Evolutionary conservation across 2,888 invertebrate species (phyloP).

Genomic region (Horisme vitalbata): DNA sequence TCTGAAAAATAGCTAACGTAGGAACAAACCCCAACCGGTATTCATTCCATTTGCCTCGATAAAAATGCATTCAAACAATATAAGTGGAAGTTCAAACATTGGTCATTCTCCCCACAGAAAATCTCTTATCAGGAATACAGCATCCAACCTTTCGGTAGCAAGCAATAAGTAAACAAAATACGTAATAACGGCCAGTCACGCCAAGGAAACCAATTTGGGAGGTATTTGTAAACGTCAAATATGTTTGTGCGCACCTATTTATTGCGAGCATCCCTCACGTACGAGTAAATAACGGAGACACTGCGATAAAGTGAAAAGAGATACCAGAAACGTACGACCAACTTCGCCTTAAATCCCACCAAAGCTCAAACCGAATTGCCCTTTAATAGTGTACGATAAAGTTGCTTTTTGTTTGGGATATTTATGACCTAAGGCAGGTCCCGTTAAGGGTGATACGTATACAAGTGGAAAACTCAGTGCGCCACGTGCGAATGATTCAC

Average conservation of each 20-base stretch:
- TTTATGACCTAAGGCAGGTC: constrained; percentile 48
- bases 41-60: too few relatives aligned
- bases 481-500: constrained; percentile 84
- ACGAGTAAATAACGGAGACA: constrained; percentile 80
- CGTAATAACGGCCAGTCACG: constrained; percentile 76
- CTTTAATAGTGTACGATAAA: constrained; percentile 50
- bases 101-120: constrained; percentile 30
- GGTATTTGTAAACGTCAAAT: constrained; percentile 81
- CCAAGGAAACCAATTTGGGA: constrained; percentile 78
- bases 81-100: constrained; percentile 3
- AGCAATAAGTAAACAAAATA: constrained; percentile 71
- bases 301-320: constrained; percentile 81
- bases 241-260: constrained; percentile 81
- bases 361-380: constrained; percentile 43
- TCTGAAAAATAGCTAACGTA: too few relatives aligned
- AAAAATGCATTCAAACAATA: not conserved
- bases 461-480: constrained; percentile 81
- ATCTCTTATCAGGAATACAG: constrained; percentile 43
- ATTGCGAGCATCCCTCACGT: constrained; percentile 81
- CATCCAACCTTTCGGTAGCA: constrained; percentile 45
- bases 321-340: constrained; percentile 63
- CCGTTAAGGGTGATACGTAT: constrained; percentile 62
- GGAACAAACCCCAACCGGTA: too few relatives aligned
- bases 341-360: constrained; percentile 59
- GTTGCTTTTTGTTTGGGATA: constrained; percentile 51